Percentiles rank a stretch among this genome's conserved stretches.
Evolutionary conservation across 1,140 invertebrate genomes (phyloP).

Genomic region (Manduca sexta): DNA sequence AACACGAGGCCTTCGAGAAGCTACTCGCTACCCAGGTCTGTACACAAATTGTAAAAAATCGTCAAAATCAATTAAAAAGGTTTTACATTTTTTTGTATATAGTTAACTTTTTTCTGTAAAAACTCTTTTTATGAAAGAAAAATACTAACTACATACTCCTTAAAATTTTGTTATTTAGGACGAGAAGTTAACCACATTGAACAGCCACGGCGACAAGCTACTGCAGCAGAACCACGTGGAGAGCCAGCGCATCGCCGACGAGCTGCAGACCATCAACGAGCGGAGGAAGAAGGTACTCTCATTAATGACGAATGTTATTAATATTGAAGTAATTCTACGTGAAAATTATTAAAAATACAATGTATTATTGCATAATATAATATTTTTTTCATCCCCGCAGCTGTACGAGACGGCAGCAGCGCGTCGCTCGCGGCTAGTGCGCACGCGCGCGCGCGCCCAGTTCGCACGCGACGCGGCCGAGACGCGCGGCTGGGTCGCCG

Average conservation of each 20-base stretch:
- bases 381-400: too few relatives aligned
- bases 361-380: not conserved
- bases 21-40: constrained; percentile 79
- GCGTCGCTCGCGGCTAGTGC: constrained; percentile 80
- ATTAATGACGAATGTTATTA: not conserved
- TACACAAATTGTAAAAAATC: not conserved
- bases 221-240: constrained; percentile 96
- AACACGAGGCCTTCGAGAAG: constrained; percentile 93
- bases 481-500: constrained; percentile 93
- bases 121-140: too few relatives aligned
- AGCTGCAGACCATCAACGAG: constrained; percentile 80
- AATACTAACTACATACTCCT: too few relatives aligned
- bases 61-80: too few relatives aligned
- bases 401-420: constrained; percentile 78
- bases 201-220: constrained; percentile 92
- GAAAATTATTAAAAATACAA: not conserved
- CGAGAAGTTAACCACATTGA: constrained; percentile 88
- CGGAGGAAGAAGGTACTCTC: constrained; percentile 78
- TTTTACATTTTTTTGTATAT: too few relatives aligned
- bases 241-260: constrained; percentile 84
- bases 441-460: constrained; percentile 88
- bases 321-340: not conserved
- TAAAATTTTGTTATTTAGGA: too few relatives aligned
- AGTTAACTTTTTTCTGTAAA: too few relatives aligned
- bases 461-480: constrained; percentile 93